Percentiles rank a stretch among this genome's conserved stretches.
Conservation (phyloP, 2,888 invertebrate genomes). For the Eueremaeus valkanovi region DNA sequence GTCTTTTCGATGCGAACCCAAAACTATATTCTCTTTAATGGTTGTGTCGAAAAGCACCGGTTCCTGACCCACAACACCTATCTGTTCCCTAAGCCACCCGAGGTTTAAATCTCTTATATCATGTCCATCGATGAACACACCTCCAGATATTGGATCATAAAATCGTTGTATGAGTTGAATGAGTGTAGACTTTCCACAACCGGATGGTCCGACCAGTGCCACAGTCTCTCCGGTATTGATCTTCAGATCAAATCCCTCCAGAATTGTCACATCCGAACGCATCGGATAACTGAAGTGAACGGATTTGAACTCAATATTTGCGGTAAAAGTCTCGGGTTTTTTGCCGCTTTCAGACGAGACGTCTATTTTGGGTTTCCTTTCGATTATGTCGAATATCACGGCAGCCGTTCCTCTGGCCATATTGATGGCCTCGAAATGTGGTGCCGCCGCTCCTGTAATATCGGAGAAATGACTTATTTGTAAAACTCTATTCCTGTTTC, state of each 20-base stretch:
- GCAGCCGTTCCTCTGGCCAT: conserved; percentile 73
- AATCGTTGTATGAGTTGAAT: conserved; percentile 60
- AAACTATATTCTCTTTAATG: conserved; percentile 58
- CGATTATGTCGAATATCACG: conserved; percentile 55
- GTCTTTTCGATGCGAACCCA: conserved; percentile 52
- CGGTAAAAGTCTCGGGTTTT: conserved; percentile 52
- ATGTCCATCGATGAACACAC: conserved; percentile 53
- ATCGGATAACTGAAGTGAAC: conserved; percentile 76
- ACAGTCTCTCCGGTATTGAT: conserved; percentile 47
- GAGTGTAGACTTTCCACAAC: conserved; percentile 53
- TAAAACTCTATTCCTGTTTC: conserved; percentile 7
- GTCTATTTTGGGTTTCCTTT: conserved; percentile 51
- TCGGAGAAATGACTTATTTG: not conserved
- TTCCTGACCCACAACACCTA: conserved; percentile 56
- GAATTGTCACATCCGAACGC: conserved; percentile 67
- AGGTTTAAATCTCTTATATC: conserved; percentile 56
- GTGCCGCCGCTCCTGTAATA: conserved; percentile 59
- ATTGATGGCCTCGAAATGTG: conserved; percentile 73
- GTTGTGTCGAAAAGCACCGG: conserved; percentile 62
- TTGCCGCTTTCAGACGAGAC: conserved; percentile 6
- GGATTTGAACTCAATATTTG: conserved; percentile 66
- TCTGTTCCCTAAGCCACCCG: conserved; percentile 54
- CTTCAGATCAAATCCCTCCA: conserved; percentile 53
- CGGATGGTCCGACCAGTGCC: conserved; percentile 53
- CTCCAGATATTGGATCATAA: conserved; percentile 62